Evolutionary conservation across 1,140 invertebrate genomes (phyloP), one percentile per base, ranked within the genome.

Genomic region (Zaprionus gabonicus): DNA sequence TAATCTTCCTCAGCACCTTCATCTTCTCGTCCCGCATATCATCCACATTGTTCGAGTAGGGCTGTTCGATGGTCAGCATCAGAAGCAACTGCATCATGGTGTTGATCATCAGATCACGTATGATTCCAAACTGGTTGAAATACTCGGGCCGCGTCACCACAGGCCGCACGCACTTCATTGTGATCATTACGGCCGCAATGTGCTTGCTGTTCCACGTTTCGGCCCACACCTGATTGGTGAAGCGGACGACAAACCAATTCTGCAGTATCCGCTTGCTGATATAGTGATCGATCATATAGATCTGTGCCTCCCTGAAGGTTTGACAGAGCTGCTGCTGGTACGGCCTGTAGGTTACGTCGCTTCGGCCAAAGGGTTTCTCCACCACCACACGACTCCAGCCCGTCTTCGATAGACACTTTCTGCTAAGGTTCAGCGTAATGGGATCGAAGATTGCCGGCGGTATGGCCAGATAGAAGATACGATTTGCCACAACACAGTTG

Each of bases 231-330:
- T 53, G 53, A 57, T 90, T 90, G 10, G 68, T 65, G 10, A 78
- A 90, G 9, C 85, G 86, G 28, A 90, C 17, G 0, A 71, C 79
- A 17, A 91, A 56, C 25, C 85, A 65, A 20, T 77, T 85, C 31
- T 86, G 82, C 6, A 91, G 56, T 1, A 91, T 58, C 36, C 57
- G 38, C 13, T 71, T 79, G 59, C 76, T 85, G 5, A 90, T 13
- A 13, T 71, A 81, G 15, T 85, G 85, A 28, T 90, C 85, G 10
- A 91, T 90, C 65, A 90, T 67, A 23, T 71, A 90, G 55, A 90
- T 90, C 49, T 90, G 81, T 0, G 86, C 78, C 71, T 90, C 85
- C 71, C 73, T 81, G 15, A 80, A 90, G 6, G 55, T 66, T 41
- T 77, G 80, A 34, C 86, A 85, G 2, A 90, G 80, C 5, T 64